These are phyloP conservation scores for Melanotaenia pygmaea DNA, from an alignment of 2,797 vertebrate genomes.

Conservation along the genomic window DNA sequence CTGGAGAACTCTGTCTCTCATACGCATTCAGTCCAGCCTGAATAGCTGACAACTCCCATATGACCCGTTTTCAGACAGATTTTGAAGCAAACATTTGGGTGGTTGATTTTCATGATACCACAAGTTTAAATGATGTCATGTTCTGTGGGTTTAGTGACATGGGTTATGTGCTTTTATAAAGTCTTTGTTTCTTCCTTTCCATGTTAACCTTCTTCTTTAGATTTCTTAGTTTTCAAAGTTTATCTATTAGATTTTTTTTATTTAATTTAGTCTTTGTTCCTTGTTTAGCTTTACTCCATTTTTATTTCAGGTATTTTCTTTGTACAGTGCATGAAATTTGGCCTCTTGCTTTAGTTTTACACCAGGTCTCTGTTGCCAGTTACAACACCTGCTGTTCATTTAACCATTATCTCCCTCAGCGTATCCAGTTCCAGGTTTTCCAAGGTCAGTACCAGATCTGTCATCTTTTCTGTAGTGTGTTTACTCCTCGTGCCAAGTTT, in stretches of 20 bases:
- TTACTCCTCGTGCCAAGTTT: not conserved
- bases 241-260: not conserved
- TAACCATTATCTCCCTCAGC: not conserved
- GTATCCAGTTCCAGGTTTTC: not conserved
- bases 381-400: not conserved
- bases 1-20: constrained; percentile 49
- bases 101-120: constrained; percentile 9
- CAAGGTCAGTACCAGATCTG: not conserved
- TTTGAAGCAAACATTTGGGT: not conserved
- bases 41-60: constrained; percentile 13
- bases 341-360: not conserved
- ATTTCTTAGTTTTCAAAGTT: not conserved
- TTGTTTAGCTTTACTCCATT: too few relatives aligned
- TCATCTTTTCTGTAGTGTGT: not conserved
- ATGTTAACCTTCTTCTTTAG: not conserved
- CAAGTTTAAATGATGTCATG: constrained; percentile 6
- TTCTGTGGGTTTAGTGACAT: not conserved
- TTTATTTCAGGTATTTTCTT: not conserved
- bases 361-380: not conserved
- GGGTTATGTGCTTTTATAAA: not conserved
- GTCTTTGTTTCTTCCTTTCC: not conserved
- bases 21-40: constrained; percentile 44
- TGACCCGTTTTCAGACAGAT: not conserved
- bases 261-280: too few relatives aligned
- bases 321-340: not conserved